phyloP scores from a whole-genome alignment of 2,113 vertebrate genomes.

The Scalopus aquaticus region DNA sequence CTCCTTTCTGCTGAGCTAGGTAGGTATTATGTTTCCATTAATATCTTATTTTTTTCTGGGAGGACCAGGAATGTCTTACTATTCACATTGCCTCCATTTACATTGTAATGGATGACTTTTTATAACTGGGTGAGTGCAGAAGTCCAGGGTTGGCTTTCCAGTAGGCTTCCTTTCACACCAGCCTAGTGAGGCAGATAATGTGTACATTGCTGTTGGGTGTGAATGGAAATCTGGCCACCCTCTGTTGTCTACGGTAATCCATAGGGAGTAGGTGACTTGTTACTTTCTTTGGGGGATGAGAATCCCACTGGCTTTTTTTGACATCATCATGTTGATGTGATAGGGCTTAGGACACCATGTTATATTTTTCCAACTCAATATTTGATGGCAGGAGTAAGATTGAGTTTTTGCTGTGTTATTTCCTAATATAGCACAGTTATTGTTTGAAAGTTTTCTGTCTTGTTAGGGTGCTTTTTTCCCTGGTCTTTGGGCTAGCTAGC shows the following conservation, averaged over 20 bases:
- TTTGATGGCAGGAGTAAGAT: not conserved
- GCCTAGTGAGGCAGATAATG: not conserved
- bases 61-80: not conserved
- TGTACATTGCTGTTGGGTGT: not conserved
- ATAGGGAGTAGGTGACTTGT: not conserved
- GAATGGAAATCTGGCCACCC: not conserved
- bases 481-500: not conserved
- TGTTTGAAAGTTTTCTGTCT: not conserved
- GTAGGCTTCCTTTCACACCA: not conserved
- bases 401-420: not conserved
- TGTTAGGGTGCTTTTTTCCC: not conserved
- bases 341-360: not conserved
- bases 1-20: not conserved
- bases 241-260: not conserved
- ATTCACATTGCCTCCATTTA: not conserved
- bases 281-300: not conserved
- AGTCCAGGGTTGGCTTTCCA: not conserved
- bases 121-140: not conserved
- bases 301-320: not conserved
- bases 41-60: not conserved
- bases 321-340: not conserved
- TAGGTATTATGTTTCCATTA: not conserved
- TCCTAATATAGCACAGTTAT: not conserved
- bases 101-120: not conserved
- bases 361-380: not conserved